Percentiles rank a stretch among this genome's conserved stretches.
Conservation (phyloP, 2,888 invertebrate species). For the Ommatoiulus sabulosus region DNA sequence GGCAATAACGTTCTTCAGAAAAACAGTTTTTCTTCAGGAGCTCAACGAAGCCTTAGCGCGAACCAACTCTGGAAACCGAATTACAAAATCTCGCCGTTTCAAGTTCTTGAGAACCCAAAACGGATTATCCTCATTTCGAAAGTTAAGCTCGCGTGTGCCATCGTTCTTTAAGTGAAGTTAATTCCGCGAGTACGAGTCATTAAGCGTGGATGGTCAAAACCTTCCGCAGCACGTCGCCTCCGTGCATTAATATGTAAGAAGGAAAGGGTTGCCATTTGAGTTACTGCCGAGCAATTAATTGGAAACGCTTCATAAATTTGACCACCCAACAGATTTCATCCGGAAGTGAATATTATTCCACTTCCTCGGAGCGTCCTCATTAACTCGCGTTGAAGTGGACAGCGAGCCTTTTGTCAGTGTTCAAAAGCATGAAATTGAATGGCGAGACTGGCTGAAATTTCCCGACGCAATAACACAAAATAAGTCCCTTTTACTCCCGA, state of each 20-base stretch:
- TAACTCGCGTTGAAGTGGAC: not conserved
- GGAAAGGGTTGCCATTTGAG: not conserved
- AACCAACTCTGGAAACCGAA: too few relatives aligned
- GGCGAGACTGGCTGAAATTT: constrained; percentile 32
- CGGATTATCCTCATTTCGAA: not conserved
- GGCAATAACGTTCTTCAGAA: too few relatives aligned
- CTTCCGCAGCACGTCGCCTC: not conserved
- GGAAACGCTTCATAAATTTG: constrained; percentile 47
- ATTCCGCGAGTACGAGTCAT: not conserved
- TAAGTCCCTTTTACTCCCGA: not conserved
- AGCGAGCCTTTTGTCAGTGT: constrained; percentile 16
- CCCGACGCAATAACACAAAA: not conserved
- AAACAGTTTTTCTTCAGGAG: too few relatives aligned
- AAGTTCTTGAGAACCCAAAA: not conserved
- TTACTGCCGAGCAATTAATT: constrained; percentile 48
- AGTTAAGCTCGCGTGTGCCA: not conserved
- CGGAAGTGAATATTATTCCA: constrained; percentile 48
- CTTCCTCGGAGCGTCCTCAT: constrained; percentile 27
- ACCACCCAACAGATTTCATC: constrained; percentile 46
- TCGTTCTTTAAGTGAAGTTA: not conserved
- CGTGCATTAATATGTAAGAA: not conserved
- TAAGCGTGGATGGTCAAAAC: not conserved
- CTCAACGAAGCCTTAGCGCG: too few relatives aligned
- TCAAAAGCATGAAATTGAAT: constrained; percentile 47
- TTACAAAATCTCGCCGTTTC: too few relatives aligned